Evolutionary conservation across 92 coral and sea anemone genomes (phyloP).

Genomic region (Bergia sp.): DNA sequence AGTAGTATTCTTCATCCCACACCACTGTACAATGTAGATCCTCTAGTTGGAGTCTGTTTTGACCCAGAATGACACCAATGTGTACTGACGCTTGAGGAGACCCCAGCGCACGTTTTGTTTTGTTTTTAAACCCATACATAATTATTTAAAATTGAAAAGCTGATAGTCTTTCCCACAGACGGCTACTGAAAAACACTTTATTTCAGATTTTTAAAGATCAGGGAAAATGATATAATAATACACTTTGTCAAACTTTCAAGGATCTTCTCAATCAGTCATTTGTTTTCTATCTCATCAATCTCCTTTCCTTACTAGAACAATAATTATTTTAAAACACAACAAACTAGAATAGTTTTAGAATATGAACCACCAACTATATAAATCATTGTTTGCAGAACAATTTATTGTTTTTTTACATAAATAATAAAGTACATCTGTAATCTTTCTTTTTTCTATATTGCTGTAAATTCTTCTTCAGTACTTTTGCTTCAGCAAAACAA

Average conservation of each 20-base stretch:
- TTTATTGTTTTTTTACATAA: background rate
- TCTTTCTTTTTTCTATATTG: background rate
- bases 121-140: background rate
- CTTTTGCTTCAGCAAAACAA: conserved; percentile 13
- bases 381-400: conserved; percentile 13
- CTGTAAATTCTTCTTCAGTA: conserved; percentile 17
- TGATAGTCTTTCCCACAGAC: background rate
- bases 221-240: too few species aligned
- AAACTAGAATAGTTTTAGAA: background rate
- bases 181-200: background rate
- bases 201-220: background rate
- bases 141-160: conserved; percentile 2
- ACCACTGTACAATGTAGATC: background rate
- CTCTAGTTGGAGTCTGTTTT: background rate
- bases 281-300: too few species aligned
- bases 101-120: conserved; percentile 3
- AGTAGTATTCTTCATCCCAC: conserved; percentile 2
- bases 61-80: background rate
- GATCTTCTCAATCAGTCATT: too few species aligned
- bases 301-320: background rate
- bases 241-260: too few species aligned
- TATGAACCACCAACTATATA: conserved; percentile 5
- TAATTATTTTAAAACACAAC: background rate
- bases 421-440: conserved; percentile 4
- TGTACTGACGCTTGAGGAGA: background rate